Conservation (phyloP, 2,113 vertebrate species). For the Callocephalon fimbriatum region DNA sequence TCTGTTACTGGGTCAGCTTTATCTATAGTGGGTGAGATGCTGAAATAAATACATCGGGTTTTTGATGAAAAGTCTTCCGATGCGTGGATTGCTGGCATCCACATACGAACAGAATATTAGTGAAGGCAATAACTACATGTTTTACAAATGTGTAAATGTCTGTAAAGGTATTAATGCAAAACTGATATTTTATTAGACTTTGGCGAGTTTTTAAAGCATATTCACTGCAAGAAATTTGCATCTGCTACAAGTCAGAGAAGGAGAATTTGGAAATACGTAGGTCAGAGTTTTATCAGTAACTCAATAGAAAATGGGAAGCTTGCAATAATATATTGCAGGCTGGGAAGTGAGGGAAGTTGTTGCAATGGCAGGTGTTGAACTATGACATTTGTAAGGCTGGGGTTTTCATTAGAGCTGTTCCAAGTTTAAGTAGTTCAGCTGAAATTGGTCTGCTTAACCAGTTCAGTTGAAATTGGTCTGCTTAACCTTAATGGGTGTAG, state of each 20-base stretch:
- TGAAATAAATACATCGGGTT: background rate
- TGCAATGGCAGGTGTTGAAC: background rate
- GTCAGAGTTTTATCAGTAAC: background rate
- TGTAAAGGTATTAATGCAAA: background rate
- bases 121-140: background rate
- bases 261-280: background rate
- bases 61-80: background rate
- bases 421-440: background rate
- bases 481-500: background rate
- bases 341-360: background rate
- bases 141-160: background rate
- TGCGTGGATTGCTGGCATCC: background rate
- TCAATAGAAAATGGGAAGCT: background rate
- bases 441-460: background rate
- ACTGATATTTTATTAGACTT: background rate
- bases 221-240: accelerated
- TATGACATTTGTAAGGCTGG: background rate
- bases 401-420: background rate
- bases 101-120: background rate
- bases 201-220: background rate
- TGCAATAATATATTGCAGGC: background rate
- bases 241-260: background rate
- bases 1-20: background rate
- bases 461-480: background rate
- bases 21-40: background rate